Base-by-base conservation (phyloP, 1,140 invertebrate genomes). In the Zaprionus tsacasi region DNA sequence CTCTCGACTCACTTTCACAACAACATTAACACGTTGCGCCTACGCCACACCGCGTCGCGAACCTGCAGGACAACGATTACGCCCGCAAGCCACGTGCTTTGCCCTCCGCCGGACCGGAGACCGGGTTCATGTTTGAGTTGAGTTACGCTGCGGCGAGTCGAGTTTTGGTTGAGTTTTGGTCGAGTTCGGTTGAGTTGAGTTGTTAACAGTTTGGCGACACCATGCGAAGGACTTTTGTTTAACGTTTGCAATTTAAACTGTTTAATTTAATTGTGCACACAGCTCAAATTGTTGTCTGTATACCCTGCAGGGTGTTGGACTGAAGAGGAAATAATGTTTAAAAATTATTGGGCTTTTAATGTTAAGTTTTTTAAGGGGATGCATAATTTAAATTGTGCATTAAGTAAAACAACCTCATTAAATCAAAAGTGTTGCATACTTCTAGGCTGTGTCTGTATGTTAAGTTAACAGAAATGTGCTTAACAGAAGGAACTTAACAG, bases 1-100 rank as follows among this genome's bases (percentile, higher is more conserved):
- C 10, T n/a, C 13, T n/a, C 11, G 25, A 2, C 48, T 35, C 43
- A 38, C 66, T 8, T 21, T 38, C 68, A 50, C 68, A 57, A 27
- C 33, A 60, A 65, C 85, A 83, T 88, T 88, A 89, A 88, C 83
- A 88, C 85, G 85, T 89, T 83, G 74, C 80, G 83, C 82, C 82
- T 83, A 87, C 83, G 80, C 56, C 83, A 30, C 68, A 66, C 82
- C 75, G 60, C 81, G 74, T 50, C 80, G 68, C 40, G 64, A 21
- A 35, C 40, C 58, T 12, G 52, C 38, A 70, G 58, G 58, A 74
- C 71, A 74, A 74, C 52, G 66, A 74, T 70, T 74, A 63, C 52
- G 35, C 38, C 58, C 71, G 33, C 71, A 70, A 58, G 55, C 66
- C 66, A 70, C 71, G 58, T 74, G 58, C 59, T 74, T 40, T 40